A percentile compares a stretch with the other conserved stretches of the same genome.
Evolutionary conservation across 2,113 vertebrate species (phyloP).

Genomic region (Anguilla rostrata): DNA sequence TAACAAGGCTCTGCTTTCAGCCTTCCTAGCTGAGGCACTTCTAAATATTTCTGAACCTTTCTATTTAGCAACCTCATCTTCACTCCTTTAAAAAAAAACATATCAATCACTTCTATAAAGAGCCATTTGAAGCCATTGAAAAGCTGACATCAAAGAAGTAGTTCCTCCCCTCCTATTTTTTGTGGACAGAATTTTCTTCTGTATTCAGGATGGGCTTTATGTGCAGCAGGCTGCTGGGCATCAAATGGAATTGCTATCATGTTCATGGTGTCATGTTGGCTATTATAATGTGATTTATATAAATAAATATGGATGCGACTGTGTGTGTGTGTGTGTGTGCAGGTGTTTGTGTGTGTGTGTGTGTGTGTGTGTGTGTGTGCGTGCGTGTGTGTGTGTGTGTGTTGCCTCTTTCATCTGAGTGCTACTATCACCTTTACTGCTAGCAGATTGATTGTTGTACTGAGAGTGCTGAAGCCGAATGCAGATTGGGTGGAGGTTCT

Average conservation of each 20-base stretch:
- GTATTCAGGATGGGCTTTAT: constrained; percentile 20
- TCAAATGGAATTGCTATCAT: constrained; percentile 18
- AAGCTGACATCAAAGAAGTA: constrained; percentile 22
- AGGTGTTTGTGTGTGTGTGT: constrained; percentile 27
- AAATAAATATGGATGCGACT: constrained; percentile 19
- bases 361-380: constrained; percentile 13
- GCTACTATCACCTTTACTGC: not conserved
- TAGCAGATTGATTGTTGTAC: not conserved
- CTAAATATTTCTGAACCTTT: constrained; percentile 21
- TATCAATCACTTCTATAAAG: constrained; percentile 8
- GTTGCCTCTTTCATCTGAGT: not conserved
- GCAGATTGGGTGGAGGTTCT: not conserved
- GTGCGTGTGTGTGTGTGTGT: constrained; percentile 5
- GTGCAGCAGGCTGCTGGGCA: not conserved
- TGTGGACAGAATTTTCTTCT: constrained; percentile 3
- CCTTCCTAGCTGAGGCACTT: not conserved
- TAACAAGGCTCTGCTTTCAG: not conserved
- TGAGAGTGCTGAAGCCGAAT: constrained; percentile 28
- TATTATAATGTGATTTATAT: constrained; percentile 27
- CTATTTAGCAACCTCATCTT: constrained; percentile 10
- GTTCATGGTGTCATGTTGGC: constrained; percentile 2
- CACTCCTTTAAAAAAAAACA: constrained; percentile 5
- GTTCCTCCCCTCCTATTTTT: not conserved
- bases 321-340: constrained; percentile 8
- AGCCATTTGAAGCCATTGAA: not conserved